Evolutionary conservation across 30 jellyfish, hydroid and myxozoan genomes (phyloP).

Genomic region (Turritopsis dohrnii): DNA sequence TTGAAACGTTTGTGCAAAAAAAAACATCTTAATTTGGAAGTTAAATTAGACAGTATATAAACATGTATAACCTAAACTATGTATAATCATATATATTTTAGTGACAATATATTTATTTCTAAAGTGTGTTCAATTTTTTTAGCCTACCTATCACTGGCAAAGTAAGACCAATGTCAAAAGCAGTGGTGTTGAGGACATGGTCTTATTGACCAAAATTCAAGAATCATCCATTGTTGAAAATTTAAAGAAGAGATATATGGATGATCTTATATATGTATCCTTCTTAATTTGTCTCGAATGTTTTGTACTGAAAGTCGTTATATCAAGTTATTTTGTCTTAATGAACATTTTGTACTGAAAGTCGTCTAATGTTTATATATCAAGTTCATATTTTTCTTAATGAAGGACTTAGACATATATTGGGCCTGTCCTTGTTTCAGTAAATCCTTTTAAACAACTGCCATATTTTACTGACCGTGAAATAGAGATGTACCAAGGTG

Average conservation of each 20-base stretch:
- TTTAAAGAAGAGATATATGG: slow-evolving; percentile 79
- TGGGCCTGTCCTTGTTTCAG: slow-evolving; percentile 99
- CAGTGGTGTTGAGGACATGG: slow-evolving; percentile 99
- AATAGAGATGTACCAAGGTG: slow-evolving; percentile 92
- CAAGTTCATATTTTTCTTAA: not conserved
- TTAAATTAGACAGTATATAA: not conserved
- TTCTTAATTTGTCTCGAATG: not conserved
- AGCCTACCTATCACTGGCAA: slow-evolving; percentile 99
- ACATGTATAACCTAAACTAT: not conserved
- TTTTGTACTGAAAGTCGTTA: too few relatives aligned
- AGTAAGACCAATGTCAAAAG: slow-evolving; percentile 87
- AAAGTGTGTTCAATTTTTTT: slow-evolving; percentile 11
- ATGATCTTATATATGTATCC: slow-evolving; percentile 95
- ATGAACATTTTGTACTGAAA: too few relatives aligned
- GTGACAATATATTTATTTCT: not conserved
- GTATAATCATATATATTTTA: not conserved
- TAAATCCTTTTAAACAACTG: slow-evolving; percentile 95
- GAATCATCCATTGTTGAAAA: slow-evolving; percentile 97
- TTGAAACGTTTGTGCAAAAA: too few relatives aligned
- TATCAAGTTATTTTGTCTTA: too few relatives aligned
- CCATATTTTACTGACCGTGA: slow-evolving; percentile 95
- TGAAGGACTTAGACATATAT: slow-evolving; percentile 68
- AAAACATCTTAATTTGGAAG: too few relatives aligned
- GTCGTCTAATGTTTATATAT: too few relatives aligned
- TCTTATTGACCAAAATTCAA: slow-evolving; percentile 90